Evolutionary conservation across 2,888 invertebrate genomes (phyloP), one percentile per base, ranked within the genome.

Genomic region (Eucera pruinosa): DNA sequence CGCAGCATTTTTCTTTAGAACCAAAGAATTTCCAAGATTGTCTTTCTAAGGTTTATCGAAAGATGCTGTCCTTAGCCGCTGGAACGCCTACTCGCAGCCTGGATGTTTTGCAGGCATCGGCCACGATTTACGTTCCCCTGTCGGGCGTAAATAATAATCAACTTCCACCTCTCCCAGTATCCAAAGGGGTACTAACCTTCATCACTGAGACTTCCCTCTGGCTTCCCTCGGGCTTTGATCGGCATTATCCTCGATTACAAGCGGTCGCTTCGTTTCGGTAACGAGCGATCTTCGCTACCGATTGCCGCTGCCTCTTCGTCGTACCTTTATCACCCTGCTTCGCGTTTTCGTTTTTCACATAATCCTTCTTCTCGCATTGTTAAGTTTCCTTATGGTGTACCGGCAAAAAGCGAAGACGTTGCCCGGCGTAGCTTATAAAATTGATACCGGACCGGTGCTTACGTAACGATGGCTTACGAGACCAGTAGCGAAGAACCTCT

Each of bases 101-200:
- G 23, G 54, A 70, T 66, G 77, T 81, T 79, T 73, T 57, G 76
- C 78, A 36, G 36, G 54, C 68, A 54, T 79, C 74, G 41, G 41
- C 64, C 55, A 78, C 79, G 84, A 87, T 87, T 87, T 87, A 86
- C 86, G 85, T 70, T 70, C 79, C 60, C 71, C 81, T 81, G 87
- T 87, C 81, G 71, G 61, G 76, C 81, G 83, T 87, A 87, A 87
- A 87, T 87, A 87, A 87, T 87, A 87, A 87, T 87, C 87, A 87
- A 80, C 83, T 64, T 73, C 71, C 72, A 65, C 71, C 68, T 65
- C 25, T 66, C 27, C 20, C 55, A 41, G 7, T 52, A 30, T 68
- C 39, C 68, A 43, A 7, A 52, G 52, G 60, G 55, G 50, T 62
- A 84, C 71, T 80, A 84, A 82, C 75, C 67, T 43, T 61, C 80